Evolutionary conservation across 2,888 invertebrate genomes (phyloP), one percentile per base, ranked within the genome.

Genomic region (Catonia carolina): DNA sequence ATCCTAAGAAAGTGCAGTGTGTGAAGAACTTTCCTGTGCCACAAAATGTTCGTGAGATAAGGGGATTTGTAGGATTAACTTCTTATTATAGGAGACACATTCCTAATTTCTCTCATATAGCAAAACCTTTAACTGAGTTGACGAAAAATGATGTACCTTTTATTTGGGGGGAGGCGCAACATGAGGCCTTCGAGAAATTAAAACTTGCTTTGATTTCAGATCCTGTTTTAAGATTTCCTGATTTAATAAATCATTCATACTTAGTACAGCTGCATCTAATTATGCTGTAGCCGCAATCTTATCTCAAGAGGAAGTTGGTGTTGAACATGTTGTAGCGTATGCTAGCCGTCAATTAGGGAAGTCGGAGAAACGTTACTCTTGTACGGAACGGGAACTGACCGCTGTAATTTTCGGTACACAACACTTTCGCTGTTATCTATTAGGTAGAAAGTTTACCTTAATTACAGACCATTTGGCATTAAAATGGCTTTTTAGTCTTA

Each of bases 361-460:
- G 51, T 59, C 65, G 1, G 67, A 70, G 62, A 56, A 45, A 39
- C 65, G 63, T 39, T 69, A 68, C 53, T 55, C 53, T 1, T 63
- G 62, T n/a, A 67, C 58, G 7, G 68, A 70, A 62, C 63, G 63
- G 47, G 69, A 69, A 62, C 53, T 68, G 2, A 47, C 69, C 22
- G 68, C 67, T 10, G 65, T 70, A 1, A 60, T 69, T n/a, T 68
- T 64, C 60, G 63, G 64, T 17, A 59, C 65, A 5, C 64, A 66
- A 39, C 60, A 65, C 61, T 69, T 67, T 41, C 55, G 66, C n/a
- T n/a, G n/a, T n/a, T n/a, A n/a, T n/a, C n/a, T n/a, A n/a, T n/a
- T n/a, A n/a, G n/a, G n/a, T n/a, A n/a, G n/a, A n/a, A n/a, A n/a
- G n/a, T n/a, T n/a, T n/a, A n/a, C n/a, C n/a, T n/a, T n/a, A n/a